A percentile compares a stretch with the other conserved stretches of the same genome.
Conservation (phyloP, 2,113 vertebrate genomes). For the Lates calcarifer region DNA sequence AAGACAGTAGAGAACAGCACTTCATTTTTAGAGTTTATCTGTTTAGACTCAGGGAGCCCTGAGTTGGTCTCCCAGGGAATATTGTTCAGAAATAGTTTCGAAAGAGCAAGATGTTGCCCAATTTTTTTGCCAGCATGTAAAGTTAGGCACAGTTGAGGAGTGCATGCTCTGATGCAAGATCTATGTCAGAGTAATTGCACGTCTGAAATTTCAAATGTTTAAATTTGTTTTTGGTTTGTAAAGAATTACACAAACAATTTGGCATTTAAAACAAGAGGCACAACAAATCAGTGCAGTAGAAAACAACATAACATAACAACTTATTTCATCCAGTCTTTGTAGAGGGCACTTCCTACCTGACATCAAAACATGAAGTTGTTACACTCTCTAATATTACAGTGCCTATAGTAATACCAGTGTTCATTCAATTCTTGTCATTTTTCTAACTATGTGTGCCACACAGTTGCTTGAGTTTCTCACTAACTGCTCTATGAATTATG, state of each 20-base stretch:
- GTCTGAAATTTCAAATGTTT: neutral
- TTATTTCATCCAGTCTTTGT: neutral
- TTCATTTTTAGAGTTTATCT: slow-evolving; percentile 4
- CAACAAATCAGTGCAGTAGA: neutral
- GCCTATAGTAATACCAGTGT: neutral
- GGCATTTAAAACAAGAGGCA: neutral
- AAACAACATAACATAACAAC: neutral
- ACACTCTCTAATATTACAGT: neutral
- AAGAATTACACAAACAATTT: neutral
- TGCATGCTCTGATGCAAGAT: neutral
- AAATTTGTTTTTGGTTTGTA: neutral
- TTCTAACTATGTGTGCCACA: no score
- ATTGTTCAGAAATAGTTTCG: slow-evolving; percentile 32
- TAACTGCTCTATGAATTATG: no score
- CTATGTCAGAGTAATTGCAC: neutral
- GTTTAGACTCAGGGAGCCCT: neutral
- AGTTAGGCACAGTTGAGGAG: neutral
- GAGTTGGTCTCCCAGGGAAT: slow-evolving; percentile 27
- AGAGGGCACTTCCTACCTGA: neutral
- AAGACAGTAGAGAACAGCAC: neutral
- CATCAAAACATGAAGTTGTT: neutral
- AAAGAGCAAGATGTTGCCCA: slow-evolving; percentile 33
- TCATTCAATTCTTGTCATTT: neutral
- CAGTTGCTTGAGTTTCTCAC: no score
- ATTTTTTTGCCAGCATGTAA: slow-evolving; percentile 8